Evolutionary conservation across 2,888 invertebrate species (phyloP).

Genomic region (Belgica antarctica): DNA sequence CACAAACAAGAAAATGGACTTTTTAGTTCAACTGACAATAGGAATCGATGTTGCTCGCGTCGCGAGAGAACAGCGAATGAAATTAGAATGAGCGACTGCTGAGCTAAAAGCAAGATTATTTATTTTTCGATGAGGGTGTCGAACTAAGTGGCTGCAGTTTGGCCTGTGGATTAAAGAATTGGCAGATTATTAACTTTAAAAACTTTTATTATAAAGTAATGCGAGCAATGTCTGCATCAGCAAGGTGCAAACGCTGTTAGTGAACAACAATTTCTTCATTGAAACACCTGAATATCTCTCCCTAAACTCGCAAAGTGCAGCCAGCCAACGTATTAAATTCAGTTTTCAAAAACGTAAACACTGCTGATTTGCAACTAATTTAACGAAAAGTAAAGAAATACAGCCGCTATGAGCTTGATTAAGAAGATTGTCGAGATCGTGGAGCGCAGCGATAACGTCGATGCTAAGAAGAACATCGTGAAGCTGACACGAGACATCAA

Average conservation of each 20-base stretch:
- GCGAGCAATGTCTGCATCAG: too few relatives aligned
- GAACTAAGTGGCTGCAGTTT: neutral
- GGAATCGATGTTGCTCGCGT: constrained; percentile 11
- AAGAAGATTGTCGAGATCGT: constrained; percentile 47
- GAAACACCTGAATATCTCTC: too few relatives aligned
- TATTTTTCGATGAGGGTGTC: neutral
- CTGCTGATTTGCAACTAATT: neutral
- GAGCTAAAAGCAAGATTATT: neutral
- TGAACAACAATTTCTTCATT: too few relatives aligned
- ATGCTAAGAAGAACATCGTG: constrained; percentile 50
- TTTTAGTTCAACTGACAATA: neutral
- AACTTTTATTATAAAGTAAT: too few relatives aligned
- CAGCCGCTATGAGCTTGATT: constrained; percentile 46
- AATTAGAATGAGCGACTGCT: neutral
- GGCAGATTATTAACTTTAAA: too few relatives aligned
- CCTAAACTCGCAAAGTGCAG: too few relatives aligned
- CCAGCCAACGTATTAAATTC: neutral
- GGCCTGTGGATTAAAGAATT: too few relatives aligned
- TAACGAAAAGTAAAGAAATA: neutral
- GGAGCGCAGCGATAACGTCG: constrained; percentile 46
- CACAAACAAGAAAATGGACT: neutral
- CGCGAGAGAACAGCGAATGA: constrained; percentile 20
- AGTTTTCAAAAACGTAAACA: constrained; percentile 14
- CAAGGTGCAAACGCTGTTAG: too few relatives aligned
- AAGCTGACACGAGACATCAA: constrained; percentile 51